A percentile compares a stretch with the other conserved stretches of the same genome.
These are phyloP conservation scores for Aviceda subcristata DNA, from an alignment of 2,113 vertebrate species.

Conservation along the genomic window DNA sequence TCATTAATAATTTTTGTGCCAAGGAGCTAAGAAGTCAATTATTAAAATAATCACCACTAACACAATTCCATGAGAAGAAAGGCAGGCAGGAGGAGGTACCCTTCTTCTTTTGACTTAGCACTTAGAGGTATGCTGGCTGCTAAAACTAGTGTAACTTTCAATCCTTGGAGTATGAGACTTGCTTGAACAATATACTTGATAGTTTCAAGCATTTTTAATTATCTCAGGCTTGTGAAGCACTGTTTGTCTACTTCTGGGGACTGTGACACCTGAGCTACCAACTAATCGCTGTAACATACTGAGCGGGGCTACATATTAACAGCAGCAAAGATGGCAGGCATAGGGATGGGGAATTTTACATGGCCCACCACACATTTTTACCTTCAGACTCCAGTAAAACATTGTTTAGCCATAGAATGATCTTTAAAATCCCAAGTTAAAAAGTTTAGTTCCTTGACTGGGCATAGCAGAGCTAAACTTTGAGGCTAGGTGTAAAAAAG, in stretches of 20 bases:
- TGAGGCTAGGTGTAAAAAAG: background rate
- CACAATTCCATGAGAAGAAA: background rate
- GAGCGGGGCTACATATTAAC: accelerated
- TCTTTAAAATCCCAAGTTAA: background rate
- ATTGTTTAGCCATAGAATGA: background rate
- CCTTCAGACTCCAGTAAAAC: background rate
- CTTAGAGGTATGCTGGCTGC: background rate
- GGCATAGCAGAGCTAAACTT: background rate
- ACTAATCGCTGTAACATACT: background rate
- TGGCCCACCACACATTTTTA: background rate
- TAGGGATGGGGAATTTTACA: background rate
- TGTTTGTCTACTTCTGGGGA: background rate
- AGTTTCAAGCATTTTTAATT: background rate
- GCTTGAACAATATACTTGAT: background rate
- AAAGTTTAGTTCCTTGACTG: background rate
- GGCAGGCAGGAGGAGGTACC: background rate
- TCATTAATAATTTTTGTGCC: background rate
- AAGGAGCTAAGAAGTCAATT: background rate
- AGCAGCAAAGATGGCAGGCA: background rate
- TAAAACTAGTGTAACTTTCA: background rate
- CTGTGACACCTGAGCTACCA: background rate
- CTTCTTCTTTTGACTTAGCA: background rate
- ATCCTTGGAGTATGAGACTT: background rate
- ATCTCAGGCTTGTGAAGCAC: background rate
- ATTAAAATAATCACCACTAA: background rate